phyloP scores from a whole-genome alignment of 2,888 invertebrate species.

The Acanthococcus lagerstroemiae region DNA sequence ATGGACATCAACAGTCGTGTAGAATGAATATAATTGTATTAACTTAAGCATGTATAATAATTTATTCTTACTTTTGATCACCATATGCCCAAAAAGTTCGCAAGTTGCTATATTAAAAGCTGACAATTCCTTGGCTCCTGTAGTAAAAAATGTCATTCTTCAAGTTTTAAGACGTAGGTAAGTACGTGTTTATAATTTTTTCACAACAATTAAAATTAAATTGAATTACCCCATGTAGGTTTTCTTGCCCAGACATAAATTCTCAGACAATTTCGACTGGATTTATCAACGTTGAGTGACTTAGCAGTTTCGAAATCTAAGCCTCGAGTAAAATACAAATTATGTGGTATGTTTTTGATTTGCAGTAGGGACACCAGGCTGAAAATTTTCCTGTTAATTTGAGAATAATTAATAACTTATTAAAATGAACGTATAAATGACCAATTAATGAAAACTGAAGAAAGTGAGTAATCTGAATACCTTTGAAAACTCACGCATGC shows the following conservation, averaged over 20 bases:
- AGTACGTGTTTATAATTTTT: background rate
- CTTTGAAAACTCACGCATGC: background rate
- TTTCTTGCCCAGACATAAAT: constrained; percentile 58
- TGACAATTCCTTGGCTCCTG: constrained; percentile 49
- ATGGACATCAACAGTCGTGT: too few species aligned
- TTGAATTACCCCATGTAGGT: constrained; percentile 43
- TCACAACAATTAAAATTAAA: constrained; percentile 12
- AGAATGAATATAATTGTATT: too few species aligned
- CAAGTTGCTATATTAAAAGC: constrained; percentile 61
- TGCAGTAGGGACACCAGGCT: constrained; percentile 51
- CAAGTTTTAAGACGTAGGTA: background rate
- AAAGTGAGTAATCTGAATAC: background rate
- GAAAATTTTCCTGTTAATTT: constrained; percentile 42
- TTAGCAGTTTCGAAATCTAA: constrained; percentile 37
- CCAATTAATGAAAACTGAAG: background rate
- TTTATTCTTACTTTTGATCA: constrained; percentile 51
- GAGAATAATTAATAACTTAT: constrained; percentile 3
- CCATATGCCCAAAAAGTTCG: constrained; percentile 66
- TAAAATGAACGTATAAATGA: too few species aligned
- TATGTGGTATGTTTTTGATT: constrained; percentile 58
- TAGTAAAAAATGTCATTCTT: constrained; percentile 15
- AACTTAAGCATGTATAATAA: background rate
- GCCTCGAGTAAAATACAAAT: constrained; percentile 58
- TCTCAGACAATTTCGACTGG: constrained; percentile 44
- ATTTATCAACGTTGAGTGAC: constrained; percentile 34